Base-by-base conservation (phyloP, 2,888 invertebrate species). In the Ochropacha duplaris region DNA sequence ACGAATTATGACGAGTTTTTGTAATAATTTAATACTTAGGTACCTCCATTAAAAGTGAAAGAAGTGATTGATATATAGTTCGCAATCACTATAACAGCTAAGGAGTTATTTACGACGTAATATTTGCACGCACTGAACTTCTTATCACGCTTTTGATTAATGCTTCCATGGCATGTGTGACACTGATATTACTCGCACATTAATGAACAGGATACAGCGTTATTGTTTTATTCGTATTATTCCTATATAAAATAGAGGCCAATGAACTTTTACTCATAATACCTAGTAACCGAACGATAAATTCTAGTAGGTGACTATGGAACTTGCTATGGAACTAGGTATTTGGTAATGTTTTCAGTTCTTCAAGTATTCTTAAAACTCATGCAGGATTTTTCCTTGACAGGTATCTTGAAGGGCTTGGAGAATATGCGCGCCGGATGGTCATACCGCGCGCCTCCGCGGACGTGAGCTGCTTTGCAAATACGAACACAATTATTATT, bases 141-240 rank as follows among this genome's bases (percentile, higher is more conserved):
- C 79, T 86, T 91, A 90, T 90, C 90, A 81, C 65, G 69, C 54
- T 57, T 72, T 71, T 90, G 88, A 91, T 90, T 85, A 82, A 91
- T 89, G 89, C 74, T 76, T 82, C 81, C 81, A 80, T 78, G 79
- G 81, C 79, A 80, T 83, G 82, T 78, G 79, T 70, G 79, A 78
- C 76, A 71, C 71, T 76, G 79, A 82, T 84, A 82, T 68, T 70
- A 70, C 67, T 68, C 62, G 66, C 62, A 68, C 76, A 71, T 68
- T 80, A 83, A 79, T 80, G 79, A 77, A 73, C 79, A 80, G 77
- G 78, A 78, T 75, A 73, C 74, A 66, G 69, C 66, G 64, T 71
- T 71, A 74, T 71, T 73, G 70, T 74, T 73, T 71, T 66, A 65
- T 50, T 50, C 28, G 28, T 71, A 71, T 66, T 61, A 71, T 34